Base-by-base conservation (phyloP, 2,888 invertebrate species). In the Drosophila mimetica region DNA sequence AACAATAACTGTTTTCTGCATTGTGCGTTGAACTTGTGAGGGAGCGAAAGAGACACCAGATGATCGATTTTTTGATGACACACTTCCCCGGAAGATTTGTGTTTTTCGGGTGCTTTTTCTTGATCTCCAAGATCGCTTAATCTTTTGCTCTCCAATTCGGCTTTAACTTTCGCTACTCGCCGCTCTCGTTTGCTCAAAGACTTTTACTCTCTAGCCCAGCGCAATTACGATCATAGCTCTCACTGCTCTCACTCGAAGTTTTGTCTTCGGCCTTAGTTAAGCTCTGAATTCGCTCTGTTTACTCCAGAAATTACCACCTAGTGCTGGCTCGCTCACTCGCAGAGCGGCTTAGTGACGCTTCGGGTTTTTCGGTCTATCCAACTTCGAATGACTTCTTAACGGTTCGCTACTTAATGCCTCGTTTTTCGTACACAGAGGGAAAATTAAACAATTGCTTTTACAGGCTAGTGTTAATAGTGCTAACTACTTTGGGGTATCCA, bases 351-450 rank as follows among this genome's bases (percentile, higher is more conserved):
- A 63, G 60, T 66, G 54, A 59, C 66, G 65, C 75, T 51, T 86
- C 77, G 86, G 69, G 69, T 79, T 77, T 60, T n/a, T 44, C 51
- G 20, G 76, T 74, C 74, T 79, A 65, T 47, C 80, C 86, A 86
- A 64, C 64, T 39, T 53, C 53, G 53, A 64, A 80, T 86, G 82
- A 83, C 88, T 83, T 83, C 86, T 83, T 83, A 83, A 83, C 82
- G 82, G 82, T 88, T 75, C 66, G 77, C 84, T 79, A 86, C 86
- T 88, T 88, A 88, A 82, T 79, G 77, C 88, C 60, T 72, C 51
- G 65, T 20, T 74, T 77, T 64, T 65, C 47, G 44, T 50, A 63
- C 60, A 61, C 60, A 5, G 34, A 16, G 22, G 22, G 20, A 61
- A 60, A 11, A 6, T 1, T 4, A 11, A 11, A 25, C 8, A 8